Percentiles rank a stretch among this genome's conserved stretches.
Evolutionary conservation across 2,888 invertebrate genomes (phyloP).

Genomic region (Watsonalla binaria): DNA sequence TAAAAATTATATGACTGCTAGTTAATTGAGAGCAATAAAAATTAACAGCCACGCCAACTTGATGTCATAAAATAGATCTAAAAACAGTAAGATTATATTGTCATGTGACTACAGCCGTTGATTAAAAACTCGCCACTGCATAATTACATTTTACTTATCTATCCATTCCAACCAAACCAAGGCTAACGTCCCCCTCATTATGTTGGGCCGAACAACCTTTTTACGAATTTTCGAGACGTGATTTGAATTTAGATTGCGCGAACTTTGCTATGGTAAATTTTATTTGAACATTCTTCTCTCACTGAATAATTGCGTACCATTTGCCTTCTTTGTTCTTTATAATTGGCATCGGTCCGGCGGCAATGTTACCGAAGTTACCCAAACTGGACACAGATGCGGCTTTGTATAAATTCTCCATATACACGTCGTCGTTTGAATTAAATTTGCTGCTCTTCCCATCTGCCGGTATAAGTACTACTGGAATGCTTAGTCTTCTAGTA

Average conservation of each 20-base stretch:
- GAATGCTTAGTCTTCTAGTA: constrained; percentile 62
- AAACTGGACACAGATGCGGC: constrained; percentile 69
- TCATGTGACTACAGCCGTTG: no score
- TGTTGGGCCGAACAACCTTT: constrained; percentile 6
- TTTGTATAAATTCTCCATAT: constrained; percentile 66
- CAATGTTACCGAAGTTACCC: constrained; percentile 65
- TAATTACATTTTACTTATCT: neutral
- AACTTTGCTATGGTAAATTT: constrained; percentile 3
- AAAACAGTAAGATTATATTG: no score
- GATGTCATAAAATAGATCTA: no score
- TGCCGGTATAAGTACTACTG: constrained; percentile 60
- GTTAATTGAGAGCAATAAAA: neutral
- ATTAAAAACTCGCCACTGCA: neutral
- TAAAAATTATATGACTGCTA: no score
- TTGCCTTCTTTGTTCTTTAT: constrained; percentile 72
- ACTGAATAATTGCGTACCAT: constrained; percentile 49
- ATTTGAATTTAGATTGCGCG: constrained; percentile 13
- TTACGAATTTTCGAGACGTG: constrained; percentile 13
- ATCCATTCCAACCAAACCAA: constrained; percentile 7
- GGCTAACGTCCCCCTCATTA: constrained; percentile 5
- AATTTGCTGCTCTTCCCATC: constrained; percentile 56
- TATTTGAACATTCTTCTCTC: constrained; percentile 3
- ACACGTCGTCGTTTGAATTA: constrained; percentile 65
- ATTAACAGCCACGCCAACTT: neutral
- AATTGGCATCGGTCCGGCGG: constrained; percentile 67